These are phyloP conservation scores for Octodon degus DNA, from an alignment of 2,113 vertebrate genomes.

Conservation along the genomic window DNA sequence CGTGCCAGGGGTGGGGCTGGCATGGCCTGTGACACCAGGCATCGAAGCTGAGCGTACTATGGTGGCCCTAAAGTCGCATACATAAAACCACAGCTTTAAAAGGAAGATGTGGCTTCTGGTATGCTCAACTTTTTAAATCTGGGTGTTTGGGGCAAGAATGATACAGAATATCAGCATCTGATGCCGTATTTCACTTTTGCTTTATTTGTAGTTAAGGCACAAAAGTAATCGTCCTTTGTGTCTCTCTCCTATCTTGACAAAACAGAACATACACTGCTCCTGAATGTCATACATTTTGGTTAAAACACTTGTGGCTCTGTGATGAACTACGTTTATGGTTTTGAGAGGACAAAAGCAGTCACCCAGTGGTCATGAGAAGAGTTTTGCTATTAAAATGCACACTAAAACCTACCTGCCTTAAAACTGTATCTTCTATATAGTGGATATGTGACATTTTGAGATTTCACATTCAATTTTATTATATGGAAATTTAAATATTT, in stretches of 20 bases:
- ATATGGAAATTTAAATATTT: background rate
- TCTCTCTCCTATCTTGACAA: background rate
- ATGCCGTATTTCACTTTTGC: background rate
- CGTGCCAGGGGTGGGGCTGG: too few species aligned
- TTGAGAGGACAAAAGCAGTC: background rate
- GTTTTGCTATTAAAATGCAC: background rate
- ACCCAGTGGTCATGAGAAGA: background rate
- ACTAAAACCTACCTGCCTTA: background rate
- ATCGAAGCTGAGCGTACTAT: background rate
- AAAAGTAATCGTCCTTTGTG: background rate
- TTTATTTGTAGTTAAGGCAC: background rate
- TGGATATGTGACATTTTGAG: background rate
- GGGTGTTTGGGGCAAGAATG: background rate
- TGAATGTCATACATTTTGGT: background rate
- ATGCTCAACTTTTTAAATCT: background rate
- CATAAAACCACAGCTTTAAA: background rate
- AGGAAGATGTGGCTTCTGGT: background rate
- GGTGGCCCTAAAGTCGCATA: background rate
- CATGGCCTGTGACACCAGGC: too few species aligned
- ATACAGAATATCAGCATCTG: background rate
- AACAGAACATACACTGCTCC: background rate
- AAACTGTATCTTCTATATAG: background rate
- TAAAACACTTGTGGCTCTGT: background rate
- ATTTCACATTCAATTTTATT: background rate
- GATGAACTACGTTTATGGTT: background rate